Evolutionary conservation across 2,888 invertebrate species (phyloP).

Genomic region (Phlogophora meticulosa): DNA sequence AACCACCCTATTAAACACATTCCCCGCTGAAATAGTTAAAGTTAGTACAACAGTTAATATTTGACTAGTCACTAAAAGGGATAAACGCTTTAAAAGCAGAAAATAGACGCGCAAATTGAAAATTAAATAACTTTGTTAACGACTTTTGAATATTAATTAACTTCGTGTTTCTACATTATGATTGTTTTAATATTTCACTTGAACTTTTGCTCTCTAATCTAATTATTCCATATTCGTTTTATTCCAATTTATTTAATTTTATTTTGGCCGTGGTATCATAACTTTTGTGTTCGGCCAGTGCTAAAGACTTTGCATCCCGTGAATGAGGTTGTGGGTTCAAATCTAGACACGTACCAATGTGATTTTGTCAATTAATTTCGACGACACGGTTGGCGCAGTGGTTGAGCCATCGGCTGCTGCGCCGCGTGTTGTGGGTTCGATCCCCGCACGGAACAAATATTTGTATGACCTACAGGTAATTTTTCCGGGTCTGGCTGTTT

Average conservation of each 20-base stretch:
- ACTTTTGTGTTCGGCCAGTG: too few species aligned
- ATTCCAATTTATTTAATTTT: neutral
- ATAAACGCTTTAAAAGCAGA: slow-evolving; percentile 65
- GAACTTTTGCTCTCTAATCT: slow-evolving; percentile 15
- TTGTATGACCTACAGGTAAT: too few species aligned
- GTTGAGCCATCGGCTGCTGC: too few species aligned
- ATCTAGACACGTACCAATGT: too few species aligned
- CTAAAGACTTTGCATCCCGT: too few species aligned
- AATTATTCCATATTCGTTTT: neutral
- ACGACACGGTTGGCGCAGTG: too few species aligned
- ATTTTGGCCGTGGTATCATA: too few species aligned
- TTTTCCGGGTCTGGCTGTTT: too few species aligned
- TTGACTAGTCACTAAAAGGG: slow-evolving; percentile 75
- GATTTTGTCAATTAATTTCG: too few species aligned
- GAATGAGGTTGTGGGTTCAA: too few species aligned
- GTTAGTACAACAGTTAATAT: slow-evolving; percentile 65
- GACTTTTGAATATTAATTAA: slow-evolving; percentile 73
- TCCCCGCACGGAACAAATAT: too few species aligned
- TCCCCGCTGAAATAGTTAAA: slow-evolving; percentile 67
- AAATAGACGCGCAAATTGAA: slow-evolving; percentile 72
- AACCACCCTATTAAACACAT: slow-evolving; percentile 66
- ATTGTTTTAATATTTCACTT: slow-evolving; percentile 56
- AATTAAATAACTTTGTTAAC: slow-evolving; percentile 71
- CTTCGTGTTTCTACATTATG: slow-evolving; percentile 52
- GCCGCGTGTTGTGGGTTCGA: too few species aligned